phyloP scores from a whole-genome alignment of 2,113 vertebrate species.

The Plecotus auritus region DNA sequence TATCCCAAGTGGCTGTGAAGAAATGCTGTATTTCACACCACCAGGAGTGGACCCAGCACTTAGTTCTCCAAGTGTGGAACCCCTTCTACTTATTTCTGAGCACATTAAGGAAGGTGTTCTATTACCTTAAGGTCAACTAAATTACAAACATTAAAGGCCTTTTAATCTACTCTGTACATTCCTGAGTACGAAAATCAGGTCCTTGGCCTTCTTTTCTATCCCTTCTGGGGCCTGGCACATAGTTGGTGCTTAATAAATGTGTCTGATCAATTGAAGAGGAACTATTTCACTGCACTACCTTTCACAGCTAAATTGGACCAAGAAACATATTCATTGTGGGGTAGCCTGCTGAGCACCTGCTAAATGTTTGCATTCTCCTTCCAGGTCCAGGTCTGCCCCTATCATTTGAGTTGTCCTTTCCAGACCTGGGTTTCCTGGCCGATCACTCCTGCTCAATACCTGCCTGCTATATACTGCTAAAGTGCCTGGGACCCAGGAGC shows the following conservation, averaged over 20 bases:
- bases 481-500: neutral
- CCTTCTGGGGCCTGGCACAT: neutral
- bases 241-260: neutral
- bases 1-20: neutral
- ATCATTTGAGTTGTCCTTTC: neutral
- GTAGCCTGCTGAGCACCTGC: neutral
- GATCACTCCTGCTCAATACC: neutral
- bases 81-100: neutral
- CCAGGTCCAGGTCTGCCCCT: neutral
- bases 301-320: neutral
- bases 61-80: neutral
- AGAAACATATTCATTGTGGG: neutral
- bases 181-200: neutral
- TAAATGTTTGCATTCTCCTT: neutral
- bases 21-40: neutral
- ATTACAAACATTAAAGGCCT: neutral
- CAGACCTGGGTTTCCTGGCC: neutral
- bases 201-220: neutral
- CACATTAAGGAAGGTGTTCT: neutral
- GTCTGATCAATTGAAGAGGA: neutral
- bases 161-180: neutral
- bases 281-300: neutral
- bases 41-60: neutral
- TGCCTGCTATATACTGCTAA: neutral
- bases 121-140: neutral